Conservation (phyloP, 2,113 vertebrate genomes). For the Pterophyllum scalare region DNA sequence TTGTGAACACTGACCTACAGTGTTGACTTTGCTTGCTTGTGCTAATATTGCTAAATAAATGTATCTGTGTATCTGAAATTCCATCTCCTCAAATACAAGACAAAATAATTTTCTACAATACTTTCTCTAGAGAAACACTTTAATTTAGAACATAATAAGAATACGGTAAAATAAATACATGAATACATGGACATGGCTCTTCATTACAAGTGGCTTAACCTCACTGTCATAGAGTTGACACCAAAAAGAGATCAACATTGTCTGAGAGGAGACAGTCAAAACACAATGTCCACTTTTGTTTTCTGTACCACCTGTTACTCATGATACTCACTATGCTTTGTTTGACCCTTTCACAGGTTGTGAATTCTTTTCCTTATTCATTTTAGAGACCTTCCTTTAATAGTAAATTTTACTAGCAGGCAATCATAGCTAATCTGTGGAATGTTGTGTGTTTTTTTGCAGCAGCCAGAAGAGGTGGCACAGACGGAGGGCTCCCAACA, state of each 20-base stretch:
- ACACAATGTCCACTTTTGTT: not conserved
- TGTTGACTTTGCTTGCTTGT: not conserved
- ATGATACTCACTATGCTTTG: not conserved
- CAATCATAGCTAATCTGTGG: not conserved
- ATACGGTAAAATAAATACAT: not conserved
- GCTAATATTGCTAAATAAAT: too few species aligned
- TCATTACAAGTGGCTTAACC: not conserved
- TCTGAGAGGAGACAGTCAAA: not conserved
- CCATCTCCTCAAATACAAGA: not conserved
- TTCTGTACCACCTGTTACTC: not conserved
- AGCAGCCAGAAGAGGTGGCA: conserved; percentile 93
- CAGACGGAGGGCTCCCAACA: conserved; percentile 91
- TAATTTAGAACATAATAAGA: not conserved
- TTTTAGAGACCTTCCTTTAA: not conserved
- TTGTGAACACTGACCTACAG: not conserved
- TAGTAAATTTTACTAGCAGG: not conserved
- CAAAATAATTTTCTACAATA: not conserved
- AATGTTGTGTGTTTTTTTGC: conserved; percentile 55
- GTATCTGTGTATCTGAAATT: too few species aligned
- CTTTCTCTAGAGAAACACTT: not conserved
- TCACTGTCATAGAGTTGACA: not conserved
- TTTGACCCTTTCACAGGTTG: not conserved
- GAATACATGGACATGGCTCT: not conserved
- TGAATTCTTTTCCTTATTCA: not conserved
- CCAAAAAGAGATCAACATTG: not conserved